phyloP scores from a whole-genome alignment of 2,888 invertebrate genomes.

The Bimastos eiseni region DNA sequence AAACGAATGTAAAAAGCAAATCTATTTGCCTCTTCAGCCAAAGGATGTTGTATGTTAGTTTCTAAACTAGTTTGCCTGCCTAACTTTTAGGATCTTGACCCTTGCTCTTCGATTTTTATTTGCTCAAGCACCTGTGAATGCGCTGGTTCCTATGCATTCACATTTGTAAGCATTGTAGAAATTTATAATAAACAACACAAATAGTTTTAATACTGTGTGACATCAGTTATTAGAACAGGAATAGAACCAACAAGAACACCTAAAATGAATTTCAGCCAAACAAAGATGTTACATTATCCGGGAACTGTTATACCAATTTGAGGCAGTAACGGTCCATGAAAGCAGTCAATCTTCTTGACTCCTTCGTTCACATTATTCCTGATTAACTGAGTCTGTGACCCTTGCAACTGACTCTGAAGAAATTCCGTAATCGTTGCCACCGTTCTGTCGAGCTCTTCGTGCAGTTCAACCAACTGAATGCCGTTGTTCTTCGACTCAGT shows the following conservation, averaged over 20 bases:
- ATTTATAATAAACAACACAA: too few species aligned
- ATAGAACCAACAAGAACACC: background rate
- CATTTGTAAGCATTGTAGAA: too few species aligned
- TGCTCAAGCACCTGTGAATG: too few species aligned
- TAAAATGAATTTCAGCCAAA: background rate
- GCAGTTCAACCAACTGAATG: conserved; percentile 37
- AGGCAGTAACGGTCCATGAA: background rate
- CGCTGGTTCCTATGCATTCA: too few species aligned
- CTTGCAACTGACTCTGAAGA: conserved; percentile 53
- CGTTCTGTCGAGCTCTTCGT: conserved; percentile 48
- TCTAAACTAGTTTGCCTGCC: too few species aligned
- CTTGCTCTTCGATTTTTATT: too few species aligned
- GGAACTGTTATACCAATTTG: background rate
- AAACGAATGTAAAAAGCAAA: too few species aligned
- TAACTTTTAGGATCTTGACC: too few species aligned
- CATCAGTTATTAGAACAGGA: background rate
- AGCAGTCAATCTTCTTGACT: background rate
- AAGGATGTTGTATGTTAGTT: too few species aligned
- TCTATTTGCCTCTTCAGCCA: too few species aligned
- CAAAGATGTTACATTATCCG: background rate
- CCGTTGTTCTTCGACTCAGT: conserved; percentile 50
- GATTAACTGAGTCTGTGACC: conserved; percentile 29
- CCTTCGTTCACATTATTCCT: background rate
- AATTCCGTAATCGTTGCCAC: conserved; percentile 54
- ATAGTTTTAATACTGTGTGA: background rate